A percentile compares a stretch with the other conserved stretches of the same genome.
These are phyloP conservation scores for Oncopodura yosiiana DNA, from an alignment of 1,140 invertebrate genomes.

Conservation along the genomic window DNA sequence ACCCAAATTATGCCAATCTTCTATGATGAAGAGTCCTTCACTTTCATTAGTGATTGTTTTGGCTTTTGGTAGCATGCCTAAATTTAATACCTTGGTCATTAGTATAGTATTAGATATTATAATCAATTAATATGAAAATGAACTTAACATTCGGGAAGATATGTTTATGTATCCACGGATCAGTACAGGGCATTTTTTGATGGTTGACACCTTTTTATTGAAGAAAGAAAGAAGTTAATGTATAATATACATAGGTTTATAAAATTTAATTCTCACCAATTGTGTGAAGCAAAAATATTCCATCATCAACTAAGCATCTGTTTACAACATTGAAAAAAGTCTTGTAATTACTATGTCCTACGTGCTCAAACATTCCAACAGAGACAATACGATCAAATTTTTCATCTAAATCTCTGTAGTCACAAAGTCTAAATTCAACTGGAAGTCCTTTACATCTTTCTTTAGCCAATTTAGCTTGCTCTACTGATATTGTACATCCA, in stretches of 20 bases:
- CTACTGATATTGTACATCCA: constrained; percentile 13
- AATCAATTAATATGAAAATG: too few relatives aligned
- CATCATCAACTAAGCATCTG: constrained; percentile 16
- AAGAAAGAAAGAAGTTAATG: too few relatives aligned
- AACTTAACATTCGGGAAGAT: constrained; percentile 24
- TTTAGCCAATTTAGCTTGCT: constrained; percentile 13
- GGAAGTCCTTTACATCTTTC: constrained; percentile 3
- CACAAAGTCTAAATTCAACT: constrained; percentile 8
- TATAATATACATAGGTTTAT: too few relatives aligned
- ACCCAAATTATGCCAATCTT: constrained; percentile 23
- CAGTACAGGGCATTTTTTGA: neutral
- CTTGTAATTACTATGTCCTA: constrained; percentile 15
- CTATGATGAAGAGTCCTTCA: constrained; percentile 10
- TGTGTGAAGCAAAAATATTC: constrained; percentile 19
- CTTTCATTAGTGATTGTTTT: constrained; percentile 1
- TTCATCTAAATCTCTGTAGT: neutral
- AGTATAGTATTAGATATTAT: too few relatives aligned
- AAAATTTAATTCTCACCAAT: too few relatives aligned
- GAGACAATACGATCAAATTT: neutral
- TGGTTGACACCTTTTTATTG: constrained; percentile 7
- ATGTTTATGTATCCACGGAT: constrained; percentile 5
- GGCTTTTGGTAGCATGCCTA: constrained; percentile 5
- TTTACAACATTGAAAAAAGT: constrained; percentile 13
- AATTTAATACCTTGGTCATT: too few relatives aligned
- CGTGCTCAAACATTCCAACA: constrained; percentile 28